Percentiles rank a stretch among this genome's conserved stretches.
These are phyloP conservation scores for Sphecodes monilicornis DNA, from an alignment of 2,888 invertebrate species.

Conservation along the genomic window DNA sequence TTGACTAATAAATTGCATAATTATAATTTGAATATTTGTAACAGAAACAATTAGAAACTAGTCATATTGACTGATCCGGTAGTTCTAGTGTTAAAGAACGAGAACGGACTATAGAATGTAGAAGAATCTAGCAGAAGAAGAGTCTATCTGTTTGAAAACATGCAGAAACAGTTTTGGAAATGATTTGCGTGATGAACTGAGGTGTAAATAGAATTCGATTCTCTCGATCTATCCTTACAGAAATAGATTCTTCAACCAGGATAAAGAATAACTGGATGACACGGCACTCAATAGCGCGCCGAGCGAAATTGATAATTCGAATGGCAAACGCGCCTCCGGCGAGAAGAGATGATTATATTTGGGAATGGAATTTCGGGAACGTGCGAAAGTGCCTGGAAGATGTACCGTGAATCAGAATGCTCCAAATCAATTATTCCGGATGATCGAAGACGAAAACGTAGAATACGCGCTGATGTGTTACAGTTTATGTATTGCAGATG, in stretches of 20 bases:
- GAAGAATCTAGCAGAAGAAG: neutral
- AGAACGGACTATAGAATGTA: too few relatives aligned
- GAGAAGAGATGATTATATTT: neutral
- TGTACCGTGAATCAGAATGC: neutral
- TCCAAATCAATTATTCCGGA: neutral
- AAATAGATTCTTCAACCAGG: neutral
- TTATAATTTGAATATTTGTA: too few relatives aligned
- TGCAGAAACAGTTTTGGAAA: neutral
- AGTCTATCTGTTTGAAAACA: too few relatives aligned
- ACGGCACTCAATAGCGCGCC: neutral
- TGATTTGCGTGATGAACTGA: neutral
- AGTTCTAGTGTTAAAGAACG: too few relatives aligned
- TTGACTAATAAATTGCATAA: too few relatives aligned
- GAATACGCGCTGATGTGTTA: too few relatives aligned
- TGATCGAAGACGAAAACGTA: neutral
- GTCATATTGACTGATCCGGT: too few relatives aligned
- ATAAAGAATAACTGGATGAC: neutral
- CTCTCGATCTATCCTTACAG: neutral
- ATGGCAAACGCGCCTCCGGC: neutral
- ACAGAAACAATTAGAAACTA: too few relatives aligned
- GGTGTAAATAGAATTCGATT: neutral
- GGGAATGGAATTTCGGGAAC: conserved; percentile 6
- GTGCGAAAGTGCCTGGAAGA: neutral
- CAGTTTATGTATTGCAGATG: too few relatives aligned
- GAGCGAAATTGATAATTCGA: neutral